Base-by-base conservation (phyloP, 2,113 vertebrate species). In the Protomyctophum bolini region DNA sequence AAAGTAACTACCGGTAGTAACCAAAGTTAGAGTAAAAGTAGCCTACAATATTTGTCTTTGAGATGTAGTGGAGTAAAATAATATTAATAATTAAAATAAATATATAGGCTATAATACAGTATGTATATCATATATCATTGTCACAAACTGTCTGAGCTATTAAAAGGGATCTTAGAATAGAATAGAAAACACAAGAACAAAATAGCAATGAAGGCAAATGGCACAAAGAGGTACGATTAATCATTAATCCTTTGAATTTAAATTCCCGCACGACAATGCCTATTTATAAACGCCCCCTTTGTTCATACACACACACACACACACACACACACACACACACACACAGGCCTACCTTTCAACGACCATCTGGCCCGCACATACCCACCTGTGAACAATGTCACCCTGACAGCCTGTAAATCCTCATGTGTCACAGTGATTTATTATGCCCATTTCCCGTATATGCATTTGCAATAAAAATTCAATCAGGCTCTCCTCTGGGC, bases 231-330 rank as follows among this genome's bases (percentile, higher is more conserved):
- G 33, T 21, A 6, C 4, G 3, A 41, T 41, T 2, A 3, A 0
- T 0, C 4, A 41, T 41, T 41, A 41, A 41, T 52, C 12, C 9
- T 52, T 52, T 52, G 12, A 10, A 52, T 52, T 52, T 52, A 52
- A 52, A 52, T 52, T 41, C 33, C 33, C 5, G 33, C 33, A 41
- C 33, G 33, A 6, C 33, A 41, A 41, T 41, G 12, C 6, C 63
- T 65, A 21, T 11, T 68, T 21, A 58, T 68, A 58, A 49, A 68
- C 14, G 45, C 14, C 66, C 58, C n/a, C 55, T 68, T 58, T 33
- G 52, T 45, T 28, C 46, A 58, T 58, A n/a, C 33, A 1, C 33
- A 41, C 33, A 41, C 21, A 21, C 21, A 21, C 21, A 21, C 21
- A 21, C 21, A 21, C 21, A 21, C 21, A 21, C 21, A 21, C 21